Base-by-base conservation (phyloP, 2,888 invertebrate species). In the Meiosimyza decipiens region DNA sequence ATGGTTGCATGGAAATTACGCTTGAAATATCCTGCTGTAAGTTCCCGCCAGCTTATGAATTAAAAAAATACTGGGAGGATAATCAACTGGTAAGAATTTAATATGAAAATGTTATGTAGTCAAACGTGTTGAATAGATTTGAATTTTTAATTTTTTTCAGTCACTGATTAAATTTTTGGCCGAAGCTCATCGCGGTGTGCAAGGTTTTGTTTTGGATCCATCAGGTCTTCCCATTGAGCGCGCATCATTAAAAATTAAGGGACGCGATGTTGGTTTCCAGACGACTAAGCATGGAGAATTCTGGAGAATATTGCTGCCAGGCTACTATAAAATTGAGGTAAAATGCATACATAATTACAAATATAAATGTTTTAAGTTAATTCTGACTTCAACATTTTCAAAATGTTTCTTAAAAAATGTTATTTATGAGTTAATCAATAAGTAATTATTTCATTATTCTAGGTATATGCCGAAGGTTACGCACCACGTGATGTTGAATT, bases 1-100 rank as follows among this genome's bases (percentile, higher is more conserved):
- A 93, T 82, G 97, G 97, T 15, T 96, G 96, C 85, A 95, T 98
- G 95, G 97, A 97, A 87, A 90, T 97, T n/a, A 97, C 97, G 0
- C 87, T 98, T 60, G 97, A 98, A 87, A 91, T 98, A 71, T 95
- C 96, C 0, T 98, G 98, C 87, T 98, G 97, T 88, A 98, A 97
- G 88, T 97, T 92, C 86, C 98, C 98, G 3, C 92, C 92, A 0
- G 92, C 93, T 0, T 90, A 91, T 74, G 92, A 95, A 82, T 88
- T 98, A 63, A 91, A 91, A 28, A 91, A 92, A 78, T 95, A 95
- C 85, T 98, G 97, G 97, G 91, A 92, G 76, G 94, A 96, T 79
- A 97, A 98, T 88, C 92, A 92, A 87, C 90, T 92, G 88, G 95
- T 95, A 85, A 86, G 88, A 47, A 47, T 50, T 6, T 50, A 2